Evolutionary conservation across 2,888 invertebrate genomes (phyloP).

Genomic region (Atethmia centrago): DNA sequence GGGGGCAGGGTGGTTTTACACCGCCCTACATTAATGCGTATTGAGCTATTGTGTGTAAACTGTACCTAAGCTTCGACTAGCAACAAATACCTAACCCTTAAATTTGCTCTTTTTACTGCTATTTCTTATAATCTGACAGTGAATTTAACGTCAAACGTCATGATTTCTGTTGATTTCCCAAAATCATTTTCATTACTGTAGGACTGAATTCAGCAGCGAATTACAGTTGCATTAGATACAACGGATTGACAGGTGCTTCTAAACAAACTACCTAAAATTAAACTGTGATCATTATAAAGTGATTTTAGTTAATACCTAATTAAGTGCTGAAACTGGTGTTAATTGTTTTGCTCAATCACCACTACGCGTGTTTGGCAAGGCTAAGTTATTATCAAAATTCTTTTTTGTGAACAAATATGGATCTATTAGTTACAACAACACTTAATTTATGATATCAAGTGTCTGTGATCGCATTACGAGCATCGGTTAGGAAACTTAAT

Average conservation of each 20-base stretch:
- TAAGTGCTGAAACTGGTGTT: conserved; percentile 52
- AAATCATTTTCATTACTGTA: not conserved
- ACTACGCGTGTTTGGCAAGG: conserved; percentile 51
- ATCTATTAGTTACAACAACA: conserved; percentile 70
- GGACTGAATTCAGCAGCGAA: not conserved
- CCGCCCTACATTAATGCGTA: too few relatives aligned
- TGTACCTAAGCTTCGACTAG: too few relatives aligned
- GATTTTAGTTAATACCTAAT: conserved; percentile 55
- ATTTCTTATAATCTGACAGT: too few relatives aligned
- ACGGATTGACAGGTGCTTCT: not conserved
- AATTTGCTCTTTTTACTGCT: too few relatives aligned
- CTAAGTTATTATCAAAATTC: conserved; percentile 57
- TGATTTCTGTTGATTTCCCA: too few relatives aligned
- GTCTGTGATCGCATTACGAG: conserved; percentile 80
- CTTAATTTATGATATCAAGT: conserved; percentile 78
- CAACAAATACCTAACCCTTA: too few relatives aligned
- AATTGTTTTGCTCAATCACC: conserved; percentile 55
- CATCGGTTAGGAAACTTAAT: conserved; percentile 83
- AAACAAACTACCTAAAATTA: conserved; percentile 17
- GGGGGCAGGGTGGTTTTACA: too few relatives aligned
- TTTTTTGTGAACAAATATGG: conserved; percentile 58
- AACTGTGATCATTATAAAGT: conserved; percentile 39
- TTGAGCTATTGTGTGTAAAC: too few relatives aligned
- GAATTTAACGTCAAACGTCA: too few relatives aligned
- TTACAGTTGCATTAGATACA: not conserved